Conservation (phyloP, 37 sponge, comb jelly and placozoan genomes). For the Eunapius fragilis region DNA sequence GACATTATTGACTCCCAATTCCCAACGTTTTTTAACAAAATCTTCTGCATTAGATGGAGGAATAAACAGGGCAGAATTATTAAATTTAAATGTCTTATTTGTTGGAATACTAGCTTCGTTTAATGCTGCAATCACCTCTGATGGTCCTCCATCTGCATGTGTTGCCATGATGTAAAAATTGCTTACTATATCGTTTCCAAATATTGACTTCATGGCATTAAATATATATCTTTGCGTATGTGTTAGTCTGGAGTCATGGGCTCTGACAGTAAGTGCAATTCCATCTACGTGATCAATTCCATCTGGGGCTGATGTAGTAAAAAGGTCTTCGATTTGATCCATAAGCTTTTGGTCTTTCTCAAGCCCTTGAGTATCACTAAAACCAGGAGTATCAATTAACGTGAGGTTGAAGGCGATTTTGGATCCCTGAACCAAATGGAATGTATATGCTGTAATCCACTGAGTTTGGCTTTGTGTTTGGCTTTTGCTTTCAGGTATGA, state of each 20-base stretch:
- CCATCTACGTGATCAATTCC: constrained; percentile 60
- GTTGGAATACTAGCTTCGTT: constrained; percentile 24
- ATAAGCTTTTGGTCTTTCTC: constrained; percentile 35
- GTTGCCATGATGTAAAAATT: constrained; percentile 58
- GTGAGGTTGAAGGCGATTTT: constrained; percentile 27
- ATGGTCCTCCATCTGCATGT: constrained; percentile 49
- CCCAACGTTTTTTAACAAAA: constrained; percentile 49
- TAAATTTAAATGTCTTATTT: constrained; percentile 35
- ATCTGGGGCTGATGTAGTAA: constrained; percentile 14
- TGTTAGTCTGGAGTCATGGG: constrained; percentile 44
- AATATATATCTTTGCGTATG: constrained; percentile 51
- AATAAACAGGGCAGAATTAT: constrained; percentile 63
- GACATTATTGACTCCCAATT: constrained; percentile 33
- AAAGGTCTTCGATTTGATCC: constrained; percentile 42
- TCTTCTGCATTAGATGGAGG: neutral
- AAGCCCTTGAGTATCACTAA: constrained; percentile 52
- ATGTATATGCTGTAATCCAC: constrained; percentile 61
- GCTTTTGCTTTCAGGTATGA: constrained; percentile 7
- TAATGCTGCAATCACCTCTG: constrained; percentile 50
- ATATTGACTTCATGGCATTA: constrained; percentile 45
- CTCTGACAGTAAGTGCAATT: constrained; percentile 50
- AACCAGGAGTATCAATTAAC: constrained; percentile 66
- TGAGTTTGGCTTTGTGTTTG: constrained; percentile 64
- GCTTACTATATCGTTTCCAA: constrained; percentile 55
- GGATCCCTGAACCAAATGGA: constrained; percentile 25